Conservation (phyloP, 2,888 invertebrate genomes). For the Sphinx pinastri region DNA sequence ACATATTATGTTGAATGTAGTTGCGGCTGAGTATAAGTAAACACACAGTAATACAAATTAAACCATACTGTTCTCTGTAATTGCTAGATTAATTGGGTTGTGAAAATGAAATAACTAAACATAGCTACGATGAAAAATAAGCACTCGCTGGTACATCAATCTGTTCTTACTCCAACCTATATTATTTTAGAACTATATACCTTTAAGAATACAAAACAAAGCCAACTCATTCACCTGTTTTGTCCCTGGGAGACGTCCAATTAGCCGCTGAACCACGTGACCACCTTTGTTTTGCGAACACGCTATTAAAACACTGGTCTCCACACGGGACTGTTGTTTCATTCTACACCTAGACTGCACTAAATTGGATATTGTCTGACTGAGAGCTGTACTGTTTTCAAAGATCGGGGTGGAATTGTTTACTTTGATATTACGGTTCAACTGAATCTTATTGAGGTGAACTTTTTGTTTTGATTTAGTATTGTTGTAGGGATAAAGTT, state of each 20-base stretch:
- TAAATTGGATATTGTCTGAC: conserved; percentile 19
- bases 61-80: neutral
- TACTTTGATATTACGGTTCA: neutral
- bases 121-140: no score
- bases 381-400: conserved; percentile 5
- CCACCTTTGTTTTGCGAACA: conserved; percentile 44
- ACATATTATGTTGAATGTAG: neutral
- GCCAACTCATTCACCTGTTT: conserved; percentile 23
- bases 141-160: no score
- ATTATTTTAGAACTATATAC: conserved; percentile 24
- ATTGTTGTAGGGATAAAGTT: neutral
- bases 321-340: conserved; percentile 4
- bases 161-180: no score
- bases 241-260: conserved; percentile 42
- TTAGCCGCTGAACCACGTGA: conserved; percentile 48
- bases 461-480: neutral
- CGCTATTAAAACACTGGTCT: conserved; percentile 46
- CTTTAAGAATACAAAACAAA: conserved; percentile 22
- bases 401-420: neutral
- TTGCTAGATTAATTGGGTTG: neutral
- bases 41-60: neutral
- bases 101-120: neutral
- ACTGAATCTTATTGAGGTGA: neutral
- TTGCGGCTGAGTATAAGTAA: neutral
- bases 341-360: neutral